Base-by-base conservation (phyloP, 1,140 invertebrate species). In the Andrena cerasifolii region DNA sequence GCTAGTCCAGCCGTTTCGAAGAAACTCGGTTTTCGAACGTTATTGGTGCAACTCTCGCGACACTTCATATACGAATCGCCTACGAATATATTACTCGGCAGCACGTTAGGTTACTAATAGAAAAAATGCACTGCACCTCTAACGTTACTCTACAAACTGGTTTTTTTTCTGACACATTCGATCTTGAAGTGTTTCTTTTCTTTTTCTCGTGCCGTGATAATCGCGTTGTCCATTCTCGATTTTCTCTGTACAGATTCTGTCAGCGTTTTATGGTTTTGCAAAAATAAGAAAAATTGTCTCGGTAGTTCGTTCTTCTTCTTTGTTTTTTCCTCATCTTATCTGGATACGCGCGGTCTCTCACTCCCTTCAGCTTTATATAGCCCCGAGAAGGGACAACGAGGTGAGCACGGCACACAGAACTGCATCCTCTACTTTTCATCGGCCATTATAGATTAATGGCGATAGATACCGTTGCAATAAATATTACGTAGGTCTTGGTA, bases 91-190 rank as follows among this genome's bases (percentile, higher is more conserved):
- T 65, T 70, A 80, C 16, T 82, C 78, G 79, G 47, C 80, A 83
- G 78, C 70, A 83, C 68, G 62, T 79, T 74, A 10, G 61, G 51
- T 79, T 66, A 79, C 65, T 72, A 72, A 79, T 74, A 83, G 53
- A 77, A 71, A 83, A 83, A 83, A 79, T 83, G 80, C 65, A 53
- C 65, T 83, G 67, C 68, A 72, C 45, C 45, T 76, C 74, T 77
- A 70, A 82, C 68, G 47, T 66, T 73, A 73, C 28, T 56, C 65
- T 67, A 28, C n/a, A 75, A 47, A 78, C 53, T 63, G 53, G 43
- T 77, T 14, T 66, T n/a, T 21, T 66, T 78, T 65, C 47, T 51
- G 40, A 74, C 49, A 58, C 31, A 47, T 53, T 56, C 40, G 43
- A 49, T 43, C 36, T 56, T 18, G 43, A 66, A 70, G 24, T 18